A percentile compares a stretch with the other conserved stretches of the same genome.
Conservation (phyloP, 1,140 invertebrate species). For the Meteorus sp. region DNA sequence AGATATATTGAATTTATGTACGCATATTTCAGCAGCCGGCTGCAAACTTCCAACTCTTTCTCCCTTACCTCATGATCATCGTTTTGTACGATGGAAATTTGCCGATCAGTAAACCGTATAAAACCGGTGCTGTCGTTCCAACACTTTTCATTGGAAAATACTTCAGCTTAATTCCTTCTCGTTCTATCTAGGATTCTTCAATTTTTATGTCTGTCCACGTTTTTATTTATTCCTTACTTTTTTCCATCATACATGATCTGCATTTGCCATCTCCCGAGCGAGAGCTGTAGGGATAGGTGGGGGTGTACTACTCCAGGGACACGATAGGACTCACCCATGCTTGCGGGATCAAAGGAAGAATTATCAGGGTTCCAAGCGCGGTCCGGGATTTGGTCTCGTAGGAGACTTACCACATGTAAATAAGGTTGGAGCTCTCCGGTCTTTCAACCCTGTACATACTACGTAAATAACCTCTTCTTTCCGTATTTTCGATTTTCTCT, state of each 20-base stretch:
- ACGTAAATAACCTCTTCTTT: slow-evolving; percentile 60
- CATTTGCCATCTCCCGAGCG: not conserved
- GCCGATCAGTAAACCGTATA: too few relatives aligned
- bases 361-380: slow-evolving; percentile 57
- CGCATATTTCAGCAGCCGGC: slow-evolving; percentile 32
- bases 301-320: slow-evolving; percentile 24
- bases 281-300: slow-evolving; percentile 37
- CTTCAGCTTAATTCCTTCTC: too few relatives aligned
- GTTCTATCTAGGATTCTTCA: too few relatives aligned
- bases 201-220: too few relatives aligned
- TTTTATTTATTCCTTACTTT: slow-evolving; percentile 33
- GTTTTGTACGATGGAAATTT: too few relatives aligned
- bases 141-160: too few relatives aligned
- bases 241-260: slow-evolving; percentile 10
- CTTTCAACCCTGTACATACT: slow-evolving; percentile 41
- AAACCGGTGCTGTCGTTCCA: too few relatives aligned
- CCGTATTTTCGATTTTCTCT: slow-evolving; percentile 47
- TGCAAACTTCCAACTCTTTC: slow-evolving; percentile 4
- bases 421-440: slow-evolving; percentile 48
- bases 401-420: slow-evolving; percentile 62
- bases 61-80: not conserved
- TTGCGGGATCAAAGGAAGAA: slow-evolving; percentile 61
- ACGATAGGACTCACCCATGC: slow-evolving; percentile 42
- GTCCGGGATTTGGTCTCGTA: slow-evolving; percentile 60
- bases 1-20: too few relatives aligned